These are phyloP conservation scores for Eidolon helvum DNA, from an alignment of 2,113 vertebrate genomes.

Conservation along the genomic window DNA sequence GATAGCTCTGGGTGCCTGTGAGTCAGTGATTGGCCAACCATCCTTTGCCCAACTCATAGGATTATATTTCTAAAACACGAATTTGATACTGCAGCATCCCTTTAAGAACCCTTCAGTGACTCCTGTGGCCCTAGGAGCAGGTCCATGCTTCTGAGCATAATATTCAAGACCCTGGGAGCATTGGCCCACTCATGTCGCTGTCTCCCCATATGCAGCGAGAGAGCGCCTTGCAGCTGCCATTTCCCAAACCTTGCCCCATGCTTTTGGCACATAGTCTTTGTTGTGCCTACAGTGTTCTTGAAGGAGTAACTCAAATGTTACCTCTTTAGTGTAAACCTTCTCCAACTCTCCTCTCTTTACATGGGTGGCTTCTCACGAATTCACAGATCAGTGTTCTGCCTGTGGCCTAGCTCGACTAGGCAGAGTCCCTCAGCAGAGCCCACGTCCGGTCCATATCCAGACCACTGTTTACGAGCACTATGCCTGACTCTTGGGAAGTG, in stretches of 20 bases:
- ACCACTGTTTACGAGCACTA: neutral
- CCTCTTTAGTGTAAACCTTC: neutral
- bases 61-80: neutral
- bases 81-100: neutral
- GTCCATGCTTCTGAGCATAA: neutral
- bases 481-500: neutral
- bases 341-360: neutral
- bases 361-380: neutral
- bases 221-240: neutral
- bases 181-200: neutral
- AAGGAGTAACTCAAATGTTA: neutral
- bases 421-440: neutral
- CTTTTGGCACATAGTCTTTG: neutral
- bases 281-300: neutral
- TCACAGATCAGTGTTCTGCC: neutral
- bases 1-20: neutral
- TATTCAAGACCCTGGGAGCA: neutral
- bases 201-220: fast-evolving
- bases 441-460: too few relatives aligned
- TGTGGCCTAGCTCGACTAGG: neutral
- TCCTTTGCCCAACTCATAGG: neutral
- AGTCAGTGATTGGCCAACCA: neutral
- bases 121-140: neutral
- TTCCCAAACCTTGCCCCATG: neutral
- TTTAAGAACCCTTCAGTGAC: neutral